Conservation (phyloP, 2,113 vertebrate species). For the Poicephalus gulielmi region DNA sequence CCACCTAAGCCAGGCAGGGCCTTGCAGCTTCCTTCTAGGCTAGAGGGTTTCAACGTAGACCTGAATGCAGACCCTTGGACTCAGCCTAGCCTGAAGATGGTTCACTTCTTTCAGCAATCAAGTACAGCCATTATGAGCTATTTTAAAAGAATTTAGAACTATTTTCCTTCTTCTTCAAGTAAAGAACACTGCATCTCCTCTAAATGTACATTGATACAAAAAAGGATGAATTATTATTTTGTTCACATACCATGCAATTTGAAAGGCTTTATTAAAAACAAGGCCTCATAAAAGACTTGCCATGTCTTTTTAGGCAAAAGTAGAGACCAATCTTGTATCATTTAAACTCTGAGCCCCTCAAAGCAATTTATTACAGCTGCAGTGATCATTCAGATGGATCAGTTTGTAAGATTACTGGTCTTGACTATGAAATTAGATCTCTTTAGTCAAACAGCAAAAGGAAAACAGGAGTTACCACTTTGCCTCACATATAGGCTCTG, state of each 20-base stretch:
- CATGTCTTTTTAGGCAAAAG: neutral
- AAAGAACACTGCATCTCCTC: neutral
- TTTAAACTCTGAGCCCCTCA: neutral
- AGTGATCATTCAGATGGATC: neutral
- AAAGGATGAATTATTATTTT: neutral
- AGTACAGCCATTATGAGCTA: neutral
- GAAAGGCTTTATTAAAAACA: neutral
- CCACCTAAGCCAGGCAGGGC: neutral
- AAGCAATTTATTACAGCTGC: neutral
- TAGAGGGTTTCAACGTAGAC: neutral
- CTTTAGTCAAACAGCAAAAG: neutral
- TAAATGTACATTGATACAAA: neutral
- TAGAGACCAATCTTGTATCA: fast-evolving
- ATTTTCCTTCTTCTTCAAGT: neutral
- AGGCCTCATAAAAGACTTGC: neutral
- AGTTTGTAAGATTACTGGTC: neutral
- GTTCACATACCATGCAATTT: fast-evolving
- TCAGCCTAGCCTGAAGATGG: neutral
- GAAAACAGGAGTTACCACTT: neutral
- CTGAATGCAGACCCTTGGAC: fast-evolving
- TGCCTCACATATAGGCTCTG: neutral
- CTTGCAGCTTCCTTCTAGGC: fast-evolving
- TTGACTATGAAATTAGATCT: neutral
- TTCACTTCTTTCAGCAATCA: neutral
- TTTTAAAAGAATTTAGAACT: neutral